Percentiles rank a stretch among this genome's conserved stretches.
phyloP scores from a whole-genome alignment of 2,797 vertebrate genomes.

The Anas georgica region DNA sequence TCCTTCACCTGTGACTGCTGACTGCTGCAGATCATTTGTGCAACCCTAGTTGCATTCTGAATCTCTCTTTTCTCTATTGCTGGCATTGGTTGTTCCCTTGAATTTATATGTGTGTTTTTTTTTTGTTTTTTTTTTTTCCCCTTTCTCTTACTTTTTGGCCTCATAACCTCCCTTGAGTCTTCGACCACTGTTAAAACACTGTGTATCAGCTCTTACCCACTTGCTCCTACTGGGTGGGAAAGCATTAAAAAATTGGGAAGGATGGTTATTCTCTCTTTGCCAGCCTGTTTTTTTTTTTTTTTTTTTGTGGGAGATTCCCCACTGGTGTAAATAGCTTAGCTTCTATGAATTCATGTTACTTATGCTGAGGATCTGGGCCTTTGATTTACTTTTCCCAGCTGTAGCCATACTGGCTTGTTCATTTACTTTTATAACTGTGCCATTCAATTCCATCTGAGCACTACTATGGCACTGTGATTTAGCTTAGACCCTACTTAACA shows the following conservation, averaged over 20 bases:
- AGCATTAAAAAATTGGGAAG: conserved; percentile 3
- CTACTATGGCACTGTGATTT: conserved; percentile 50
- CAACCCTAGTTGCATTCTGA: background rate
- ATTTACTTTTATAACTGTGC: conserved; percentile 59
- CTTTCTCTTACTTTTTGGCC: background rate
- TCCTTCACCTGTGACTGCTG: background rate
- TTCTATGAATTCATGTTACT: conserved; percentile 1
- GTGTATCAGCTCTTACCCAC: background rate
- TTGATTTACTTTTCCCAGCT: conserved; percentile 64
- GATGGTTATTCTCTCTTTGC: conserved; percentile 1
- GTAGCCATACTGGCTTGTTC: conserved; percentile 33
- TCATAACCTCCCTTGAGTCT: background rate
- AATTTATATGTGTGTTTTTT: background rate
- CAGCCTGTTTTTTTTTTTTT: background rate
- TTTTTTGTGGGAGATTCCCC: background rate
- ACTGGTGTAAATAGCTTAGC: conserved; percentile 12
- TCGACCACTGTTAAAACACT: background rate
- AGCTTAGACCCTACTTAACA: conserved; percentile 52
- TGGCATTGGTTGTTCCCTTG: background rate
- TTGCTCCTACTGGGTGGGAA: background rate
- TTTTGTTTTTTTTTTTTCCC: no score
- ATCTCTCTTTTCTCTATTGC: background rate
- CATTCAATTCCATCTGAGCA: conserved; percentile 54
- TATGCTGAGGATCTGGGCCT: conserved; percentile 23
- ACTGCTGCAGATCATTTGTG: background rate